Conservation (phyloP, 2,888 invertebrate genomes). For the Ganaspis brasiliensis region DNA sequence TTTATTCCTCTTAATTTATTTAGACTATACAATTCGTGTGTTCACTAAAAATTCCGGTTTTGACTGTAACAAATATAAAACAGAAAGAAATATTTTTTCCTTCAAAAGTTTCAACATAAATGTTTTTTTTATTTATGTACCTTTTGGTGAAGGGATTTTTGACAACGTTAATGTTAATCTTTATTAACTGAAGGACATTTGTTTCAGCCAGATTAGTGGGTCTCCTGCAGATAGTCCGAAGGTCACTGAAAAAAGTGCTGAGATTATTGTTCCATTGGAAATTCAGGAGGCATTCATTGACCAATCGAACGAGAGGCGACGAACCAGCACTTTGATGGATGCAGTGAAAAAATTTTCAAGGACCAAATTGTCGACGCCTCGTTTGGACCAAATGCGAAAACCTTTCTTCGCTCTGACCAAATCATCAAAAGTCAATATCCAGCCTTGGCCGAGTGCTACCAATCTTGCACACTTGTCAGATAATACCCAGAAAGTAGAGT, state of each 20-base stretch:
- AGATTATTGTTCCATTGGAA: slow-evolving; percentile 77
- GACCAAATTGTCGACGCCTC: slow-evolving; percentile 61
- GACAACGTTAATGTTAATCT: slow-evolving; percentile 45
- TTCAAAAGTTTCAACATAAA: not conserved
- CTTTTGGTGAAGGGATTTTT: no score
- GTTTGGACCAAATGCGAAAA: slow-evolving; percentile 67
- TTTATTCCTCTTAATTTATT: no score
- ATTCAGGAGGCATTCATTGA: slow-evolving; percentile 62
- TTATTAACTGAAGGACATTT: slow-evolving; percentile 74
- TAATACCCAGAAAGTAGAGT: slow-evolving; percentile 46
- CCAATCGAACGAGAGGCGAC: slow-evolving; percentile 60
- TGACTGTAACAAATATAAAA: no score
- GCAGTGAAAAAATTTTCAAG: slow-evolving; percentile 69
- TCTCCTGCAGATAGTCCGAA: slow-evolving; percentile 72
- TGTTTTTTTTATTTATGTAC: not conserved
- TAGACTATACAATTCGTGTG: no score
- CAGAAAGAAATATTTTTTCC: no score
- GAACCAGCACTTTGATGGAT: slow-evolving; percentile 64
- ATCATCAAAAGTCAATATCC: slow-evolving; percentile 65
- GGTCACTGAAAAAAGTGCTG: slow-evolving; percentile 71
- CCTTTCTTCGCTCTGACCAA: slow-evolving; percentile 69
- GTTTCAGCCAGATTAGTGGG: slow-evolving; percentile 79
- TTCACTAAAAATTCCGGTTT: no score
- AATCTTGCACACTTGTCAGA: slow-evolving; percentile 65
- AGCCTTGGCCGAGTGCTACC: slow-evolving; percentile 77